Percentiles rank a stretch among this genome's conserved stretches.
These are phyloP conservation scores for Archivesica marissinica DNA, from an alignment of 1,140 invertebrate genomes.

Conservation along the genomic window DNA sequence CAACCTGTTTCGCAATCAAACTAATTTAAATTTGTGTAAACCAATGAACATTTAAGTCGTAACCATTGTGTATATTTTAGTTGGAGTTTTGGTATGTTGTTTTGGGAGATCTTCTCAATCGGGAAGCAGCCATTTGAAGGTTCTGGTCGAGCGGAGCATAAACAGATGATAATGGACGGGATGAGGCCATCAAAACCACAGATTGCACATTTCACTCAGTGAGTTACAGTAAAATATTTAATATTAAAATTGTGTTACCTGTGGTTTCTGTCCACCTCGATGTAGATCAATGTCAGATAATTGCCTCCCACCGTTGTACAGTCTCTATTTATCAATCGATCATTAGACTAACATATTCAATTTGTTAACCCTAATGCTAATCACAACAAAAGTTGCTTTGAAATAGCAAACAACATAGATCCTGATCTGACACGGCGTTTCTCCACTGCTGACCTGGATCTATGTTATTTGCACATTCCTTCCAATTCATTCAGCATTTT, in stretches of 20 bases:
- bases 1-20: no score
- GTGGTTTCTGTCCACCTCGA: background rate
- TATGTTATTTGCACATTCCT: no score
- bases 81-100: constrained; percentile 44
- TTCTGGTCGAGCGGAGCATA: background rate
- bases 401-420: no score
- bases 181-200: background rate
- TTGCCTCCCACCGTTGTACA: background rate
- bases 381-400: no score
- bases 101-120: constrained; percentile 39
- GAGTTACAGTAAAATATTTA: background rate
- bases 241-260: background rate
- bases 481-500: no score
- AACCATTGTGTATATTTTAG: constrained; percentile 25
- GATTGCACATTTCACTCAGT: background rate
- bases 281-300: background rate
- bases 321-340: background rate
- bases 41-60: no score
- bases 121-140: constrained; percentile 24
- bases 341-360: background rate
- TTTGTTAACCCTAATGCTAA: background rate
- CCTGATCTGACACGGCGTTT: no score
- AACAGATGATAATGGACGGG: constrained; percentile 18
- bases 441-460: no score
- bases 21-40: no score